phyloP scores from a whole-genome alignment of 2,797 vertebrate species.

The Stomatorhinus walkeri region DNA sequence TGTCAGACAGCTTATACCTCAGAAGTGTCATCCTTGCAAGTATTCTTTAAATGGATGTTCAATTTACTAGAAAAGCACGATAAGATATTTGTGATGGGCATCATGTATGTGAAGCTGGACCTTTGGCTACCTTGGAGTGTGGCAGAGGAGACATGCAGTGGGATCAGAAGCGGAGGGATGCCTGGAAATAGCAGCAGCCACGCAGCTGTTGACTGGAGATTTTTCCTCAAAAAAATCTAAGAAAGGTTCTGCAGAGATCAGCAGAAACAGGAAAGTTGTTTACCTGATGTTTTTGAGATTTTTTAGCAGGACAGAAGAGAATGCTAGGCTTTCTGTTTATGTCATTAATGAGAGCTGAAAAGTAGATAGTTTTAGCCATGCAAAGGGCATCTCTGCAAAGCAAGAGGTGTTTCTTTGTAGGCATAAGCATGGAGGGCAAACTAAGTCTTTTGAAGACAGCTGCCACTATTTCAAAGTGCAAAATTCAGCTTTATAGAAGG shows the following conservation, averaged over 20 bases:
- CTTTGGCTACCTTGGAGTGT: not conserved
- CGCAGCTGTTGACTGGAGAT: not conserved
- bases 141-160: not conserved
- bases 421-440: not conserved
- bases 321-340: not conserved
- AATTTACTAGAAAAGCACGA: not conserved
- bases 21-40: not conserved
- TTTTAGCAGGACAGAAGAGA: not conserved
- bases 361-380: not conserved
- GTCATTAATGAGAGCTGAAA: not conserved
- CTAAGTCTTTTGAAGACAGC: not conserved
- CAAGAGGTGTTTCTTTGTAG: not conserved
- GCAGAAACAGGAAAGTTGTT: not conserved
- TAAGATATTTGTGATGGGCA: not conserved
- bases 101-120: not conserved
- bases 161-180: not conserved
- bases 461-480: not conserved
- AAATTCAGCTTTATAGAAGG: not conserved
- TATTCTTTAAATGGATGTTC: not conserved
- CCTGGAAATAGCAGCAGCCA: not conserved
- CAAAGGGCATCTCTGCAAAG: not conserved
- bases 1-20: not conserved
- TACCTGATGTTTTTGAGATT: not conserved
- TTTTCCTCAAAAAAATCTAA: not conserved
- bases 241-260: not conserved